Conservation (phyloP, 2,113 vertebrate species). For the Dermatemys mawii region DNA sequence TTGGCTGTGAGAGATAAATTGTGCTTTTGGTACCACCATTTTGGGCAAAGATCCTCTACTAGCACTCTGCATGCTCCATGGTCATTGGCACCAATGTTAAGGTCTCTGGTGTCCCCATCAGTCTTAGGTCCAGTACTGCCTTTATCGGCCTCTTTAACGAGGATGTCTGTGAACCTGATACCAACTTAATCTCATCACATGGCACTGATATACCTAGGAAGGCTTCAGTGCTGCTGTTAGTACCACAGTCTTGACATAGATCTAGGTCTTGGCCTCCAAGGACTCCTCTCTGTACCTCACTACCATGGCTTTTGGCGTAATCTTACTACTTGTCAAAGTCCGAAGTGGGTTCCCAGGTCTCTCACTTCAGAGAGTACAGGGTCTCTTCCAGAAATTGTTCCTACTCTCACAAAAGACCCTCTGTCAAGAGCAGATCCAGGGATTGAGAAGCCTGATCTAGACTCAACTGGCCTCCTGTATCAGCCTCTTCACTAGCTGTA, state of each 20-base stretch:
- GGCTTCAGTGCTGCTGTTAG: background rate
- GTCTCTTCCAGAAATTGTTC: background rate
- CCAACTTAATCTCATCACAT: background rate
- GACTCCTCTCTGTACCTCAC: background rate
- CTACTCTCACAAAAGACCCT: background rate
- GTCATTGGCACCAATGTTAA: background rate
- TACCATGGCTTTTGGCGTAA: background rate
- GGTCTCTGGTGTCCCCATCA: background rate
- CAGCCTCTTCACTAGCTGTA: background rate
- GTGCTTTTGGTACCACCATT: no score
- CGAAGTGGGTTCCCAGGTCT: background rate
- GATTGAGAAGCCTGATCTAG: background rate
- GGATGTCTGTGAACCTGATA: background rate
- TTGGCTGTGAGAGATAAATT: no score
- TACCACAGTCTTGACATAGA: background rate
- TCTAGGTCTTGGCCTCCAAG: background rate
- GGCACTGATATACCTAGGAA: background rate
- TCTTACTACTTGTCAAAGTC: background rate
- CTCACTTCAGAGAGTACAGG: background rate
- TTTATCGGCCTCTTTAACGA: background rate
- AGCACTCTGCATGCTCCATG: background rate
- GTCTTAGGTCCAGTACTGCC: background rate
- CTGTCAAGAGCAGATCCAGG: background rate
- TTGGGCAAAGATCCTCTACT: no score
- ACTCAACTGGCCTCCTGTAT: background rate